Percentiles rank a stretch among this genome's conserved stretches.
These are phyloP conservation scores for Syrrhaptes paradoxus DNA, from an alignment of 2,113 vertebrate genomes.

Conservation along the genomic window DNA sequence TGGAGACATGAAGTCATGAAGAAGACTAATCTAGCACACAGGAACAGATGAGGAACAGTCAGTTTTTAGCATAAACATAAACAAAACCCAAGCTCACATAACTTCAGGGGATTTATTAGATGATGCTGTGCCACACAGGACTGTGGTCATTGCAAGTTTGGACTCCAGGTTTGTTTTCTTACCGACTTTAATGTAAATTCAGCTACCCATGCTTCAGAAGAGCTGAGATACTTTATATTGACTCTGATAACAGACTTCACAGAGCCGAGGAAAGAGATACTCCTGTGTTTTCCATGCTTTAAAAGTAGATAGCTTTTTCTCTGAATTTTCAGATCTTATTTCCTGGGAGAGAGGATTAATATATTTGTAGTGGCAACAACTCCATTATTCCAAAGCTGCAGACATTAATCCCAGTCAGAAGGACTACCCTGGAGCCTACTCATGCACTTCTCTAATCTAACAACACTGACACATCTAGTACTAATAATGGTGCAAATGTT, in stretches of 20 bases:
- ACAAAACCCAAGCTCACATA: accelerated
- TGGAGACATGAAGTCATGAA: background rate
- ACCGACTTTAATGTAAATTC: background rate
- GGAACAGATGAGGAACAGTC: background rate
- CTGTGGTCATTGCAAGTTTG: background rate
- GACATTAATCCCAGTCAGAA: background rate
- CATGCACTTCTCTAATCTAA: background rate
- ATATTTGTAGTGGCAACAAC: background rate
- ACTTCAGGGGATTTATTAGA: background rate
- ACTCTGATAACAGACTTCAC: background rate
- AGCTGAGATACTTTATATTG: background rate
- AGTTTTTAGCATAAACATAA: background rate
- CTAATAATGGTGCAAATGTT: background rate
- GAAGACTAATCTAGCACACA: background rate
- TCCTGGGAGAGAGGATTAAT: background rate
- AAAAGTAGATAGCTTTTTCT: background rate
- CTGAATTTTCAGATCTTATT: background rate
- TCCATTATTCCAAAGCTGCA: background rate
- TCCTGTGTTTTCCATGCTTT: background rate
- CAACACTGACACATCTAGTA: background rate
- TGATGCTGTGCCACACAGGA: background rate
- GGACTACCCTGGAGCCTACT: background rate
- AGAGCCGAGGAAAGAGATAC: background rate
- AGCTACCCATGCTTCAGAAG: background rate
- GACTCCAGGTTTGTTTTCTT: background rate